Evolutionary conservation across 1,140 invertebrate genomes (phyloP), one percentile per base, ranked within the genome.

Genomic region (Caerostris darwini): DNA sequence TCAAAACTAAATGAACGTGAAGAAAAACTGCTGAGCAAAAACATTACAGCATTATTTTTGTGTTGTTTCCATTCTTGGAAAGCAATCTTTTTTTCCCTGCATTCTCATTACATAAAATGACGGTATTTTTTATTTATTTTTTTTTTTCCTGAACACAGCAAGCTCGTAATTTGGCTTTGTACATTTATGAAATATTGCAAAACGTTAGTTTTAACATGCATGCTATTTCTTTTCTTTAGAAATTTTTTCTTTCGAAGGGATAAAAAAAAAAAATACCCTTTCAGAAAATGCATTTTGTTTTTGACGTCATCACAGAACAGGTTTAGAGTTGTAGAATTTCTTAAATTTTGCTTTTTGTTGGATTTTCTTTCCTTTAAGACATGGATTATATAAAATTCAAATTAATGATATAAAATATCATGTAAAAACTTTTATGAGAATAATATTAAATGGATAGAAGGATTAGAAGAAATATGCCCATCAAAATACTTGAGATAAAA

Each of bases 41-140:
- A 82, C 57, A 91, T 91, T 81, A 82, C 34, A 69, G 71, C 56
- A 59, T 83, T 85, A 81, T 85, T 92, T 92, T 85, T 92, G 77
- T 56, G 53, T 92, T 85, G 8, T 92, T 67, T 85, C n/a, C 81
- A 53, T 64, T 56, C 61, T 85, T 19, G 19, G 58, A 34, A 64
- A 91, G 69, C 58, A 82, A 85, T 92, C 56, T 92, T 92, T 92
- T 85, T 81, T 71, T 53, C 10, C 64, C 59, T 57, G 50, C 82
- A 92, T 64, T 92, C 90, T 92, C 90, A 92, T 92, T 92, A 85
- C 61, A 50, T 92, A 67, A 92, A 92, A 92, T 85, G 90, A 92
- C 77, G 81, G 56, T 85, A 85, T 85, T 92, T 92, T 83, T 81
- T 58, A 59, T 90, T 58, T 12, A n/a, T 61, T 34, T 5, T 87